A percentile compares a stretch with the other conserved stretches of the same genome.
These are phyloP conservation scores for Arothron firmamentum DNA, from an alignment of 2,113 vertebrate genomes.

Conservation along the genomic window DNA sequence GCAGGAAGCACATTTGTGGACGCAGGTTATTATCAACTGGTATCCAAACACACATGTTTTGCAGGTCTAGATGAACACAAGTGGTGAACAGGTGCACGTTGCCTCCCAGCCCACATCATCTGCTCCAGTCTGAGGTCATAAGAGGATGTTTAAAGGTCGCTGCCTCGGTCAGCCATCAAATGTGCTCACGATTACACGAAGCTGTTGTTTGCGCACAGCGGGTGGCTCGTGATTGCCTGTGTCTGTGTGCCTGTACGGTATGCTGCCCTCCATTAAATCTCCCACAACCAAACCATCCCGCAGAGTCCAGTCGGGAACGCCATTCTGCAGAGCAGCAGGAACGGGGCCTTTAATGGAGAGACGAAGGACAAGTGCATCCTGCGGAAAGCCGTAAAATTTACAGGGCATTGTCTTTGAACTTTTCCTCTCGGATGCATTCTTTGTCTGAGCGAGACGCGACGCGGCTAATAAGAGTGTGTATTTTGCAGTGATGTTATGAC, in stretches of 20 bases:
- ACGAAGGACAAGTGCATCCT: slow-evolving; percentile 52
- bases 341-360: slow-evolving; percentile 27
- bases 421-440: slow-evolving; percentile 37
- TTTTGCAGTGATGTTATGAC: slow-evolving; percentile 47
- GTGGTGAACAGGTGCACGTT: slow-evolving; percentile 43
- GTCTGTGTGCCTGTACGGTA: slow-evolving; percentile 28
- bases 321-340: neutral
- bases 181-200: slow-evolving; percentile 24
- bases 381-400: slow-evolving; percentile 49
- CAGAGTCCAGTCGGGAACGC: slow-evolving; percentile 11
- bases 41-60: slow-evolving; percentile 23
- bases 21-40: slow-evolving; percentile 27
- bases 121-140: slow-evolving; percentile 26
- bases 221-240: slow-evolving; percentile 9
- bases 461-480: slow-evolving; percentile 51
- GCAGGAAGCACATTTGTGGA: slow-evolving; percentile 6
- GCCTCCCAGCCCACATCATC: slow-evolving; percentile 20
- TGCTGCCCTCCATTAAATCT: slow-evolving; percentile 47
- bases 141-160: slow-evolving; percentile 27
- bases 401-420: slow-evolving; percentile 58
- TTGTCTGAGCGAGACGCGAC: slow-evolving; percentile 23
- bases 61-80: slow-evolving; percentile 8
- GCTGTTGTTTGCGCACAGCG: slow-evolving; percentile 14
- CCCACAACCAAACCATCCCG: slow-evolving; percentile 21
- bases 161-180: slow-evolving; percentile 20